Conservation (phyloP, 2,113 vertebrate genomes). For the Columbina picui region DNA sequence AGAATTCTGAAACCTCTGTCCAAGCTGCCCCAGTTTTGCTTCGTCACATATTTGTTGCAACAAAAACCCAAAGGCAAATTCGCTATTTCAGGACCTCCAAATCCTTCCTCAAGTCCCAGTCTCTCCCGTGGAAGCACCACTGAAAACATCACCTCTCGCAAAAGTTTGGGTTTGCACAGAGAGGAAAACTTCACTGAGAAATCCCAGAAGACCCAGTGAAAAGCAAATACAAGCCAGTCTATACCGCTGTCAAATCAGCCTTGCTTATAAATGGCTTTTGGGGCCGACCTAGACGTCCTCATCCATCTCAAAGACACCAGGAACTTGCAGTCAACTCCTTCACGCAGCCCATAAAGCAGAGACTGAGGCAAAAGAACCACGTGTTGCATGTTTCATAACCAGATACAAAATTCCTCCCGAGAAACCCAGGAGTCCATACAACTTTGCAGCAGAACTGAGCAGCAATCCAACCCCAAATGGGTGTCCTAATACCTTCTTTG, state of each 20-base stretch:
- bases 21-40: neutral
- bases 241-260: neutral
- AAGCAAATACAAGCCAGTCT: neutral
- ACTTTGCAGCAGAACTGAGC: neutral
- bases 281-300: neutral
- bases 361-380: neutral
- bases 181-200: neutral
- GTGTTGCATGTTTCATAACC: fast-evolving
- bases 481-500: neutral
- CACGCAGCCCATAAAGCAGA: neutral
- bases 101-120: neutral
- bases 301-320: neutral
- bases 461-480: neutral
- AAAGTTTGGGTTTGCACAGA: neutral
- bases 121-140: neutral
- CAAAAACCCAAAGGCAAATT: neutral
- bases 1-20: neutral
- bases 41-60: neutral
- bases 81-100: neutral
- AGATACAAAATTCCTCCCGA: neutral
- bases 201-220: neutral
- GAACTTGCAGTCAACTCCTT: neutral
- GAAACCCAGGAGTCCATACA: neutral
- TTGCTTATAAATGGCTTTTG: neutral
- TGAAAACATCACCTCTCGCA: neutral